Evolutionary conservation across 2,888 invertebrate genomes (phyloP).

Genomic region (Drosophila putrida): DNA sequence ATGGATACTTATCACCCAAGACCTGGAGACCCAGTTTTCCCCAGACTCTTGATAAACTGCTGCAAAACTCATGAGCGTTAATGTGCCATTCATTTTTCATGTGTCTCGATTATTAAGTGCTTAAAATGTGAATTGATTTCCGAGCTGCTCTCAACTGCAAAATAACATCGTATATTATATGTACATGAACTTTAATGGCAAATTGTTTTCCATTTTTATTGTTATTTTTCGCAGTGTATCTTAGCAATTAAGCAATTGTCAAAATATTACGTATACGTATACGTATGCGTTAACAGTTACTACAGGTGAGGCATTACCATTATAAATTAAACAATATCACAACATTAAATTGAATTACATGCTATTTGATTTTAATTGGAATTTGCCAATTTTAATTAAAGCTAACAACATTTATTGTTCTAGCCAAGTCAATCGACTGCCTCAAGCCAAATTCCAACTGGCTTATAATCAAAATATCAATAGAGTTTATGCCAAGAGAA

Average conservation of each 20-base stretch:
- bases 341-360: neutral
- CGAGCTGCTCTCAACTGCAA: constrained; percentile 1
- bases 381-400: constrained; percentile 11
- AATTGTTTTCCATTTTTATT: constrained; percentile 12
- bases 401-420: neutral
- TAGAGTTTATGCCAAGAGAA: neutral
- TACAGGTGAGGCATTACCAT: constrained; percentile 31
- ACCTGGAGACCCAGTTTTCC: constrained; percentile 2
- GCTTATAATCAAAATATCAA: neutral
- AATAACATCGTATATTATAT: neutral
- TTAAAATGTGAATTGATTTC: constrained; percentile 57
- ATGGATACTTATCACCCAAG: constrained; percentile 34
- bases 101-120: constrained; percentile 63
- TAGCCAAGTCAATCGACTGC: neutral
- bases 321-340: neutral
- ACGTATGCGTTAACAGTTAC: constrained; percentile 8
- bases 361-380: neutral
- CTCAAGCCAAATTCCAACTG: constrained; percentile 1
- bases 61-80: constrained; percentile 56
- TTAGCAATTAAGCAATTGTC: constrained; percentile 11
- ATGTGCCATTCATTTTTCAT: constrained; percentile 66
- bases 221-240: constrained; percentile 28
- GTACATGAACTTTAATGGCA: constrained; percentile 25
- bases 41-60: constrained; percentile 13
- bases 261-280: constrained; percentile 16